phyloP scores from a whole-genome alignment of 2,888 invertebrate species.

The Dryobotodes eremita region DNA sequence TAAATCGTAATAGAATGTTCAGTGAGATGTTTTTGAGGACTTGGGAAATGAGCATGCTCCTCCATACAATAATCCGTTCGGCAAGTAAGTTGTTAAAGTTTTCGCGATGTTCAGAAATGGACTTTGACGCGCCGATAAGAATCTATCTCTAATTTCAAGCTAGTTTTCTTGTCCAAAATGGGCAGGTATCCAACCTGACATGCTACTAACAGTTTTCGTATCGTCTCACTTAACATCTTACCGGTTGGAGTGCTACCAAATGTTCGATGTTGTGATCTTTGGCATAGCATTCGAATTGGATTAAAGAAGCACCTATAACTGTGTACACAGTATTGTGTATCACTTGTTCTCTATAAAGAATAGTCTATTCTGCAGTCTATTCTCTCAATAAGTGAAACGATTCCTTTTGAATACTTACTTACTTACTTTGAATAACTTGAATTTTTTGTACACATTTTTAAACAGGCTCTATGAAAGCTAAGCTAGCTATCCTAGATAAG shows the following conservation, averaged over 20 bases:
- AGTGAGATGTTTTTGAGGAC: background rate
- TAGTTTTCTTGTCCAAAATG: constrained; percentile 24
- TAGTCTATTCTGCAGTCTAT: background rate
- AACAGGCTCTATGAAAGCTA: background rate
- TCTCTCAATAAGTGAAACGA: background rate
- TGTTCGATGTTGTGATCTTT: constrained; percentile 35
- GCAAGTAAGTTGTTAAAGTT: background rate
- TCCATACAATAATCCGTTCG: background rate
- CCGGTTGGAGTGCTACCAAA: constrained; percentile 48
- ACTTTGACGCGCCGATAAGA: background rate
- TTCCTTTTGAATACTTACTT: background rate
- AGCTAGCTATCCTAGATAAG: no score
- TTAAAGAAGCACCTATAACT: constrained; percentile 6
- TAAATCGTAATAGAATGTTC: background rate
- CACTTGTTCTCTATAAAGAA: background rate
- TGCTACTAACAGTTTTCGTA: constrained; percentile 36
- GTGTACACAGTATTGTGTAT: background rate
- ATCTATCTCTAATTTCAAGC: background rate
- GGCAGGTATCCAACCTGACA: constrained; percentile 49
- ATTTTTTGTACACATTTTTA: background rate
- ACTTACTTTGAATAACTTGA: background rate
- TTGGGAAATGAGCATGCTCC: background rate
- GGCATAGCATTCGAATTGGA: constrained; percentile 7
- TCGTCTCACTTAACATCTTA: constrained; percentile 34
- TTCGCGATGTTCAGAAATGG: background rate